Evolutionary conservation across 30 jellyfish, hydroid and myxozoan genomes (phyloP).

Genomic region (Clytia hemisphaerica): DNA sequence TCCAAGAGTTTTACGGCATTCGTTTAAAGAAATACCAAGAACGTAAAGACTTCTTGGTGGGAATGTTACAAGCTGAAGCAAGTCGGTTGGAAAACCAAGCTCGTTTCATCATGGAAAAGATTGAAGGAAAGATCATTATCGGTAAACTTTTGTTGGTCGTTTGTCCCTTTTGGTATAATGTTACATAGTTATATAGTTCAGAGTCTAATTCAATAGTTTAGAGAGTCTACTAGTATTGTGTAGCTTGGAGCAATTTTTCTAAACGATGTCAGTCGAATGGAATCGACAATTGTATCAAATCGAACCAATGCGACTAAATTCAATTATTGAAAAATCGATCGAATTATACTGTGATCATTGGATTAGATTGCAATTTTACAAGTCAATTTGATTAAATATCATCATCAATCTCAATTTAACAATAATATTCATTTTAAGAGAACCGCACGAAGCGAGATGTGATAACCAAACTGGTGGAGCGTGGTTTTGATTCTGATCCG

Average conservation of each 20-base stretch:
- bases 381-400: too few relatives aligned
- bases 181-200: too few relatives aligned
- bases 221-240: too few relatives aligned
- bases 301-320: too few relatives aligned
- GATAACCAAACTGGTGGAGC: conserved; percentile 47
- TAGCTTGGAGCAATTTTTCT: too few relatives aligned
- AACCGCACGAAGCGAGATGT: conserved; percentile 82
- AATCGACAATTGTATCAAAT: too few relatives aligned
- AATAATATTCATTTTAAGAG: conserved; percentile 37
- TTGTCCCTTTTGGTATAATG: too few relatives aligned
- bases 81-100: conserved; percentile 86
- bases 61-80: conserved; percentile 84
- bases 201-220: too few relatives aligned
- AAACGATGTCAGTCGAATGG: too few relatives aligned
- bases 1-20: conserved; percentile 73
- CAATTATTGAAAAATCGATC: too few relatives aligned
- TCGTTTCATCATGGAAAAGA: conserved; percentile 84
- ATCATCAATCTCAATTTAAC: neutral
- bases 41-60: conserved; percentile 61
- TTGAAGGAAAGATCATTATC: conserved; percentile 65
- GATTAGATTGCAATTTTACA: too few relatives aligned
- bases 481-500: conserved; percentile 82
- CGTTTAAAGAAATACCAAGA: conserved; percentile 70
- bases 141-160: conserved; percentile 41
- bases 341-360: too few relatives aligned